These are phyloP conservation scores for Neodiprion lecontei DNA, from an alignment of 1,140 invertebrate species.

Conservation along the genomic window DNA sequence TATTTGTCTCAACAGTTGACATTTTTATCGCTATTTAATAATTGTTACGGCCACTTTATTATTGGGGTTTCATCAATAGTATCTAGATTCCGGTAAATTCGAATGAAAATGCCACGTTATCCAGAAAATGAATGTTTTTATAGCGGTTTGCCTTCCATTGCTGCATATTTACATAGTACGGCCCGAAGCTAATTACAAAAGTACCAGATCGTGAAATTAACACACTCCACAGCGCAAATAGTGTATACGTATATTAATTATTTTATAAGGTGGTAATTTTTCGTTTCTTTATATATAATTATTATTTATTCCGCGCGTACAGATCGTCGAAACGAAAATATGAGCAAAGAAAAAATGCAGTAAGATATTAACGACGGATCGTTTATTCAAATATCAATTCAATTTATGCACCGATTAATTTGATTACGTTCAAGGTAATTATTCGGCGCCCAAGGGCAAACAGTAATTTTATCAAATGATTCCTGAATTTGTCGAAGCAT, in stretches of 20 bases:
- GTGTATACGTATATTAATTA: too few species aligned
- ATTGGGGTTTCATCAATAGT: neutral
- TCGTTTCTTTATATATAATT: too few species aligned
- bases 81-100: neutral
- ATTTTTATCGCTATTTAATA: neutral
- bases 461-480: neutral
- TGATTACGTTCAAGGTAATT: neutral
- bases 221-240: too few species aligned
- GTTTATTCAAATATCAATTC: neutral
- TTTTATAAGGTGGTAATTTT: too few species aligned
- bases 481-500: neutral
- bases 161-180: too few species aligned
- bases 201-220: too few species aligned
- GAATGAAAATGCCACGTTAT: neutral
- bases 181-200: too few species aligned
- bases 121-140: neutral
- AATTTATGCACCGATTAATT: constrained; percentile 3
- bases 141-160: neutral
- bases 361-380: too few species aligned
- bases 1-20: neutral
- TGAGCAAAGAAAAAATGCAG: too few species aligned
- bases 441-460: neutral
- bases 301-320: too few species aligned
- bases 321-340: too few species aligned
- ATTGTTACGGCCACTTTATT: neutral